Evolutionary conservation across 1,140 invertebrate genomes (phyloP).

Genomic region (Rhagoletis zephyria): DNA sequence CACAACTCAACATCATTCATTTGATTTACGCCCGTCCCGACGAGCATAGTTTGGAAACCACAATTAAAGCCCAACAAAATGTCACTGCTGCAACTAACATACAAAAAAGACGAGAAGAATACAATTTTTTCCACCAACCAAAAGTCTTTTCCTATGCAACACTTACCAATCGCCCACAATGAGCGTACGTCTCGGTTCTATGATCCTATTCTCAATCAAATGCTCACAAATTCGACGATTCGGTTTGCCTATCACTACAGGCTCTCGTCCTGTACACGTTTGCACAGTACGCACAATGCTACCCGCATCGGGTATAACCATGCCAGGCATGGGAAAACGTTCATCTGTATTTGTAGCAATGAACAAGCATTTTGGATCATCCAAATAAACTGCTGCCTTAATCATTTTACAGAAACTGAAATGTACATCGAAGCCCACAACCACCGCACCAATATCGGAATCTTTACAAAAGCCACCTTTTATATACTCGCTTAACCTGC

Average conservation of each 20-base stretch:
- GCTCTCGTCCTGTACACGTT: conserved; percentile 84
- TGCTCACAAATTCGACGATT: conserved; percentile 72
- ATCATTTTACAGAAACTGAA: conserved; percentile 92
- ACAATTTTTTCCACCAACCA: background rate
- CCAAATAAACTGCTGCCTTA: conserved; percentile 91
- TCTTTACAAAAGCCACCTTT: conserved; percentile 76
- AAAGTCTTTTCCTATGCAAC: background rate
- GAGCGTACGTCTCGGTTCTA: conserved; percentile 85
- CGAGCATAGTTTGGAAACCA: conserved; percentile 87
- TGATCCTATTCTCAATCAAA: conserved; percentile 74
- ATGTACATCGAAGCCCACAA: conserved; percentile 94
- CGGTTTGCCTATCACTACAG: conserved; percentile 89
- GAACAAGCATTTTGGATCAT: conserved; percentile 84
- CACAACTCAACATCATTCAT: conserved; percentile 79
- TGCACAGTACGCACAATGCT: conserved; percentile 88
- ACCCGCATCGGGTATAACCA: conserved; percentile 84
- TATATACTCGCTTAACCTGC: conserved; percentile 70
- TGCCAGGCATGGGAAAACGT: conserved; percentile 78
- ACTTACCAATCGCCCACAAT: conserved; percentile 93
- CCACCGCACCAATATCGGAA: conserved; percentile 89
- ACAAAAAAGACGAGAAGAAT: background rate
- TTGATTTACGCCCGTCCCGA: conserved; percentile 87
- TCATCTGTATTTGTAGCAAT: conserved; percentile 95
- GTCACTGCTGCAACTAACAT: conserved; percentile 85
- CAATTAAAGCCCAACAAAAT: conserved; percentile 88